These are phyloP conservation scores for Palythoa grandiflora DNA, from an alignment of 92 coral and sea anemone genomes.

Conservation along the genomic window DNA sequence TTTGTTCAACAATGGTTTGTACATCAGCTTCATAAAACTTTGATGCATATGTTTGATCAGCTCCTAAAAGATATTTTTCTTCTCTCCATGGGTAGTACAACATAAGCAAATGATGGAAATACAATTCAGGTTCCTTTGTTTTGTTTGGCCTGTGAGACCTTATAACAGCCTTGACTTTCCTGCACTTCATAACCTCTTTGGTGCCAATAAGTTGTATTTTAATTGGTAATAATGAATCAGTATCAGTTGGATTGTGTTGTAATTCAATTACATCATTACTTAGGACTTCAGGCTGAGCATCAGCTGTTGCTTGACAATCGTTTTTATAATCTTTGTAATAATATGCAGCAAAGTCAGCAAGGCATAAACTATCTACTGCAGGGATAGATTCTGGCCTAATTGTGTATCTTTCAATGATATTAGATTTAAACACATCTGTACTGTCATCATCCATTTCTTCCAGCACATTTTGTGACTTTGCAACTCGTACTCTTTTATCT, in stretches of 20 bases:
- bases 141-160: not conserved
- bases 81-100: not conserved
- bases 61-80: no score
- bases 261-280: constrained; percentile 38
- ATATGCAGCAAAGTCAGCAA: no score
- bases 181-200: constrained; percentile 52
- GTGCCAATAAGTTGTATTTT: constrained; percentile 48
- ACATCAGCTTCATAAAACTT: no score
- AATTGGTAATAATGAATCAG: constrained; percentile 40
- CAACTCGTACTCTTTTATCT: no score
- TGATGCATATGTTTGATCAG: no score
- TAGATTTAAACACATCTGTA: no score
- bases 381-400: constrained; percentile 50
- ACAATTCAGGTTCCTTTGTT: no score
- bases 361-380: constrained; percentile 24
- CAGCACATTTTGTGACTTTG: constrained; percentile 51
- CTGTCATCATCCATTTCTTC: constrained; percentile 67
- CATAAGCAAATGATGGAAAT: constrained; percentile 48
- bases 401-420: constrained; percentile 29
- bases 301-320: no score
- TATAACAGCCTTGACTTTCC: constrained; percentile 32
- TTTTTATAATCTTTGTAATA: no score
- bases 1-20: no score
- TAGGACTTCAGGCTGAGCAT: not conserved
- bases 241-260: not conserved